phyloP scores from a whole-genome alignment of 2,797 vertebrate genomes.

The Hirundo rustica region DNA sequence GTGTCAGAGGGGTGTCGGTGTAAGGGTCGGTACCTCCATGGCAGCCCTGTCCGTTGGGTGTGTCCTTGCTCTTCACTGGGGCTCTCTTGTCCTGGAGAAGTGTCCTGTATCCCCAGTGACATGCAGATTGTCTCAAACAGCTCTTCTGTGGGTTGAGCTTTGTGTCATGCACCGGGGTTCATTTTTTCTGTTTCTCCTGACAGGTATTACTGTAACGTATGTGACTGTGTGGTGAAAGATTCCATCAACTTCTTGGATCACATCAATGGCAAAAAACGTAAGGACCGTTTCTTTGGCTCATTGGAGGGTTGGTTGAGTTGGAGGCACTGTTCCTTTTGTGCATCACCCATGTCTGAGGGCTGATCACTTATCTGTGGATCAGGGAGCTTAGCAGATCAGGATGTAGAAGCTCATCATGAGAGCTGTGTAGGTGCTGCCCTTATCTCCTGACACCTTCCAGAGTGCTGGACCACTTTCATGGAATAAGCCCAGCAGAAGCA shows the following conservation, averaged over 20 bases:
- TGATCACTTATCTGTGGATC: fast-evolving
- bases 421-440: background rate
- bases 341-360: background rate
- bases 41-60: background rate
- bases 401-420: background rate
- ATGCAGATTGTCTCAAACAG: background rate
- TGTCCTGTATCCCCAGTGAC: background rate
- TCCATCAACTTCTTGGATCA: conserved; percentile 99
- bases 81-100: background rate
- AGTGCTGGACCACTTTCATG: background rate
- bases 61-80: background rate
- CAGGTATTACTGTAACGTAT: conserved; percentile 97
- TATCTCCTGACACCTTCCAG: background rate
- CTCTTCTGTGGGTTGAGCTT: background rate
- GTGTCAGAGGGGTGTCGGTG: fast-evolving
- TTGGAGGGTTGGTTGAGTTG: background rate
- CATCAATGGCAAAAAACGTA: conserved; percentile 99
- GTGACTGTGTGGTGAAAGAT: conserved; percentile 98
- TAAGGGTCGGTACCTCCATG: background rate
- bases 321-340: background rate
- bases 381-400: background rate
- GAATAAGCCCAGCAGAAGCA: background rate
- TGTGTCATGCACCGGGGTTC: background rate
- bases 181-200: background rate
- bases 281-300: conserved; percentile 52